A percentile compares a stretch with the other conserved stretches of the same genome.
phyloP scores from a whole-genome alignment of 2,797 vertebrate species.

The Scolopax bukidnonensis region DNA sequence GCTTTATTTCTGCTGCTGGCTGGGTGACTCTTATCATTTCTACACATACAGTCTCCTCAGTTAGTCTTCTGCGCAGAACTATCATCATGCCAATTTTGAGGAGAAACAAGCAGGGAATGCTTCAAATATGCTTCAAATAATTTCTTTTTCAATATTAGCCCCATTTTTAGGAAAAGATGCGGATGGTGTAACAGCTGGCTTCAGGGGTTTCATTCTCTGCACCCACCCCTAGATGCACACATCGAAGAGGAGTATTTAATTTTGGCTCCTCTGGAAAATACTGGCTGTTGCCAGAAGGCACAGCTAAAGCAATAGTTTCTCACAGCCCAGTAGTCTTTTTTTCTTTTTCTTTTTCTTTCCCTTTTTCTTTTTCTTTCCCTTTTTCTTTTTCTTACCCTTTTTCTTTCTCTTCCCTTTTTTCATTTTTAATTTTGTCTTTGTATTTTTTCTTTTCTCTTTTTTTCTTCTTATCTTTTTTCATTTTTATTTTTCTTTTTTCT shows the following conservation, averaged over 20 bases:
- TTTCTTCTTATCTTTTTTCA: no score
- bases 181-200: neutral
- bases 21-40: neutral
- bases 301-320: neutral
- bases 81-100: accelerated
- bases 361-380: no score
- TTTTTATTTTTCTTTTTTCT: no score
- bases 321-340: neutral
- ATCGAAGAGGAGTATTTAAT: neutral
- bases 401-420: no score
- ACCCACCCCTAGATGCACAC: no score
- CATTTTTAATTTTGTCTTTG: neutral
- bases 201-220: neutral
- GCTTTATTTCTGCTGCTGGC: neutral
- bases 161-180: neutral
- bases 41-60: neutral
- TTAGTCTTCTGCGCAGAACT: neutral
- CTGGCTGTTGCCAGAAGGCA: neutral
- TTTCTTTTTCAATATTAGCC: neutral
- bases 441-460: neutral
- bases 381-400: no score
- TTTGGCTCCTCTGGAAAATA: neutral
- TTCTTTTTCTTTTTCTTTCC: no score
- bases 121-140: neutral
- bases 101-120: neutral